Base-by-base conservation (phyloP, 2,797 vertebrate genomes). In the Sebastes flavidus region DNA sequence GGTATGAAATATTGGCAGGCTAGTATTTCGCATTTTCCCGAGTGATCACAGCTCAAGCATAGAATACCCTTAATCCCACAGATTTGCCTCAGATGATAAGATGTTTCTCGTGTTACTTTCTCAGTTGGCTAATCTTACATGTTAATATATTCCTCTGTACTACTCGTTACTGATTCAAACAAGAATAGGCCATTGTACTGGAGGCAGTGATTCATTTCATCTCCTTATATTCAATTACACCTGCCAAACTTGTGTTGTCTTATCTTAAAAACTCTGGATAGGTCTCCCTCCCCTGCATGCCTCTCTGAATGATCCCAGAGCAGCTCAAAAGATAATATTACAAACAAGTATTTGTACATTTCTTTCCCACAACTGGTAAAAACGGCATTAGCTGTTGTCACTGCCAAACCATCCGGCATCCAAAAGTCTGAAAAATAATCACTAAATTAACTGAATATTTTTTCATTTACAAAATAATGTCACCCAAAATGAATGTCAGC, bases 111-210 rank as follows among this genome's bases (percentile, higher is more conserved):
- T 60, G 56, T 67, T 29, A 52, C 38, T 36, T 24, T 74, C 27
- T n/a, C 10, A 14, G 14, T 10, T 62, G 24, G 22, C 18, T 38
- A 1, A 63, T 58, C 16, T 72, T 30, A 69, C 65, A 66, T 52
- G 54, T 66, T 65, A 34, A 78, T 68, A 8, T 34, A 18, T 69
- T 83, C 68, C 14, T 46, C 16, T 62, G 25, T 25, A 25, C 46
- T 66, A 0, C 24, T 11, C 24, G 16, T 34, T 68, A 56, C 30
- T 29, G 12, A 25, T 66, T 80, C 32, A 5, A 13, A 12, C 38
- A 54, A 81, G n/a, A 80, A 38, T 29, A 38, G 59, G 10, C 42
- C 3, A 46, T 80, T 82, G 62, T 80, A 27, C 66, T 67, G 10
- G 16, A 81, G 22, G 49, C 29, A 29, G 46, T 58, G 25, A 70